These are phyloP conservation scores for Pseudorasbora parva DNA, from an alignment of 2,113 vertebrate genomes.

Conservation along the genomic window DNA sequence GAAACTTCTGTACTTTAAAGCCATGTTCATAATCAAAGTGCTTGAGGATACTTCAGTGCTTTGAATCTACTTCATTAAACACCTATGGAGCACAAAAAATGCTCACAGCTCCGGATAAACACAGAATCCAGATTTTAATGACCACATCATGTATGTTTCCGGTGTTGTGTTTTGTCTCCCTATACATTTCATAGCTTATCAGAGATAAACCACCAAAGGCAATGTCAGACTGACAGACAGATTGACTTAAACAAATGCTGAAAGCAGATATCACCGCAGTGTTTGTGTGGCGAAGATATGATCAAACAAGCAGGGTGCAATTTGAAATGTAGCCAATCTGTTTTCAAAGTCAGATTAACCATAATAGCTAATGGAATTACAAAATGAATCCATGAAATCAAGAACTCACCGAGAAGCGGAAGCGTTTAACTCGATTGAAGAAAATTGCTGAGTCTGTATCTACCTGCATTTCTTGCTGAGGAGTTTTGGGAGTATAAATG, in stretches of 20 bases:
- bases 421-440: neutral
- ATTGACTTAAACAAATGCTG: conserved; percentile 14
- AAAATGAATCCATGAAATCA: neutral
- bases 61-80: neutral
- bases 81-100: neutral
- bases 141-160: neutral
- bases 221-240: neutral
- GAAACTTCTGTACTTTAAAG: neutral
- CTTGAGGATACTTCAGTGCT: neutral
- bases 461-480: neutral
- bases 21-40: neutral
- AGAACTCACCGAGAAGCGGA: conserved; percentile 15
- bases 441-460: neutral
- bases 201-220: neutral
- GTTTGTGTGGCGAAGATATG: neutral
- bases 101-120: neutral
- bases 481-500: neutral
- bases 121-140: conserved; percentile 6
- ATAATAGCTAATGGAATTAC: conserved; percentile 1
- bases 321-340: neutral
- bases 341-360: neutral
- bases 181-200: conserved; percentile 8
- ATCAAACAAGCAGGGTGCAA: neutral
- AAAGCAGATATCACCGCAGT: neutral
- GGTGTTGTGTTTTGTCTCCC: neutral